These are phyloP conservation scores for Ooceraea biroi DNA, from an alignment of 1,140 invertebrate genomes.

Conservation along the genomic window DNA sequence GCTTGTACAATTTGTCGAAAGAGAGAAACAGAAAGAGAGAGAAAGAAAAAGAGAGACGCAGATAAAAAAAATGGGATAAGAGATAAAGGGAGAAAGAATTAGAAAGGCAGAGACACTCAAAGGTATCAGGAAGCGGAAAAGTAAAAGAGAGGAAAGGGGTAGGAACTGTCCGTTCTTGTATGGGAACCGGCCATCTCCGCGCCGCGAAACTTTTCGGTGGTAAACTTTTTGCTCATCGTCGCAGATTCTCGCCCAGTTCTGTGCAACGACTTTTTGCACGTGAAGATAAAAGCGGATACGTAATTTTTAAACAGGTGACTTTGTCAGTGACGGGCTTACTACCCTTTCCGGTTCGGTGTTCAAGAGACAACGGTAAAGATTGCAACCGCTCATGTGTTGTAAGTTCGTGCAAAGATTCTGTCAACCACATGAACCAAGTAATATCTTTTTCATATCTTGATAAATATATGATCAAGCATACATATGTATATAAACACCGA, in stretches of 20 bases:
- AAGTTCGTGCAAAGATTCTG: not conserved
- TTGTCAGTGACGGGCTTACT: not conserved
- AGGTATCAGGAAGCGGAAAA: slow-evolving; percentile 23
- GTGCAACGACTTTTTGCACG: slow-evolving; percentile 27
- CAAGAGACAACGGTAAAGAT: not conserved
- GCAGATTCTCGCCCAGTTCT: slow-evolving; percentile 6
- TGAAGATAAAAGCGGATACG: not conserved
- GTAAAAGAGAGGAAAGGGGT: slow-evolving; percentile 3
- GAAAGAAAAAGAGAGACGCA: slow-evolving; percentile 56
- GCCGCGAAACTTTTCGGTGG: slow-evolving; percentile 35
- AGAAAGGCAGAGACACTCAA: slow-evolving; percentile 23
- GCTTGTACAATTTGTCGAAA: slow-evolving; percentile 71
- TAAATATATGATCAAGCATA: no score
- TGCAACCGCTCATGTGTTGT: not conserved
- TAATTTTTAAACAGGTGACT: slow-evolving; percentile 32
- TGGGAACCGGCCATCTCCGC: slow-evolving; percentile 56
- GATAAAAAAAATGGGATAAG: slow-evolving; percentile 24
- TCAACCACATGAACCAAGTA: no score
- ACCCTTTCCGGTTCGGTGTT: not conserved
- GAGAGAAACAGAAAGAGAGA: slow-evolving; percentile 63
- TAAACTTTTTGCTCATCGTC: slow-evolving; percentile 42
- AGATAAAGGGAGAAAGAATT: not conserved
- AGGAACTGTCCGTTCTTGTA: slow-evolving; percentile 40
- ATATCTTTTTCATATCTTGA: no score
- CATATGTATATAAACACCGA: no score